Evolutionary conservation across 2,113 vertebrate species (phyloP).

Genomic region (Picathartes gymnocephalus): DNA sequence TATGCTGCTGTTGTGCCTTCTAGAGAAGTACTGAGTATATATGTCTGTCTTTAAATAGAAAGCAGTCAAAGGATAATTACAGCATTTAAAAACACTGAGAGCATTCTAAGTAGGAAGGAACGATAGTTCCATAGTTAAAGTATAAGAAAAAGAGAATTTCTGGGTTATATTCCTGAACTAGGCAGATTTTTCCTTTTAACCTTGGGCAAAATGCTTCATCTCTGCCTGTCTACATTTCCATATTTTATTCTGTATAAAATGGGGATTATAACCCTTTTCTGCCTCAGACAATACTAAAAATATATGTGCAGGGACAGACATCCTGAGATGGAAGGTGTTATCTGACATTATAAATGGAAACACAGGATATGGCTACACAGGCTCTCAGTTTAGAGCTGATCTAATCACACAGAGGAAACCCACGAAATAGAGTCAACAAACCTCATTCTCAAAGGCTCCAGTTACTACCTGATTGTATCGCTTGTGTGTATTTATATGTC

Average conservation of each 20-base stretch:
- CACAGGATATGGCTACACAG: neutral
- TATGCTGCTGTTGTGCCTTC: neutral
- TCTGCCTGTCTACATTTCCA: neutral
- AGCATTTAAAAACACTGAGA: constrained; percentile 1
- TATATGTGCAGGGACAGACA: neutral
- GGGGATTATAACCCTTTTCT: neutral
- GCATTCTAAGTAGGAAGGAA: constrained; percentile 1
- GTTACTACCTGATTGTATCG: neutral
- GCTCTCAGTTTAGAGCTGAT: constrained; percentile 26
- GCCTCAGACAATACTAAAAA: neutral
- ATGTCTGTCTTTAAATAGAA: constrained; percentile 30
- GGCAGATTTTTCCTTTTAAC: neutral
- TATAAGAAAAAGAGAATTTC: neutral
- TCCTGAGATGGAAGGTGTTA: neutral
- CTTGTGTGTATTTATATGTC: neutral
- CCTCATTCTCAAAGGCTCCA: constrained; percentile 19
- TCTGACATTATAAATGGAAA: constrained; percentile 25
- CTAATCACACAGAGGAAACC: constrained; percentile 38
- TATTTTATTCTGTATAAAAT: neutral
- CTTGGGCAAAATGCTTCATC: neutral
- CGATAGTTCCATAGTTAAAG: neutral
- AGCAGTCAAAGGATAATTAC: constrained; percentile 18
- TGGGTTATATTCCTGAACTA: neutral
- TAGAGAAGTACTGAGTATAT: neutral
- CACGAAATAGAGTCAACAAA: constrained; percentile 36